Conservation (phyloP, 1,140 invertebrate species). For the Drosophila gunungcola region DNA sequence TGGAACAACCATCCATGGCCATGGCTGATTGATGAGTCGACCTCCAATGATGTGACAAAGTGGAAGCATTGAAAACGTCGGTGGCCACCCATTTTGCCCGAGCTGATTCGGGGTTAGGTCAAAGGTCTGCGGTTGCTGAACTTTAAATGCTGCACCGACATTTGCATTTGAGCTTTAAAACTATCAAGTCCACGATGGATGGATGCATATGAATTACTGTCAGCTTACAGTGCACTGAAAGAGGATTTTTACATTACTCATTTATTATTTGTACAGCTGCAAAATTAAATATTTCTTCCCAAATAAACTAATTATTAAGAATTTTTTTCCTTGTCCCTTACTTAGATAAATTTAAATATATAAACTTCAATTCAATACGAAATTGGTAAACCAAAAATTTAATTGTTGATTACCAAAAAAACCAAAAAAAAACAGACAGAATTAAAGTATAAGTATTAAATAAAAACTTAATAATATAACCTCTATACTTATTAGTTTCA, state of each 20-base stretch:
- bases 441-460: too few species aligned
- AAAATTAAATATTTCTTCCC: not conserved
- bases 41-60: slow-evolving; percentile 67
- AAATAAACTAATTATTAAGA: too few species aligned
- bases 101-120: slow-evolving; percentile 41
- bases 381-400: too few species aligned
- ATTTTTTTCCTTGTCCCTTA: too few species aligned
- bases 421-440: too few species aligned
- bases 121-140: slow-evolving; percentile 58
- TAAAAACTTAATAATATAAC: too few species aligned
- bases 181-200: slow-evolving; percentile 41
- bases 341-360: too few species aligned
- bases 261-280: not conserved
- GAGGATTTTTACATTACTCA: not conserved
- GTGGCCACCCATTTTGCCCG: slow-evolving; percentile 33
- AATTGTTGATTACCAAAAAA: too few species aligned
- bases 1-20: slow-evolving; percentile 6
- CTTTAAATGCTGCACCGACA: slow-evolving; percentile 56
- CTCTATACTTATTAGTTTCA: too few species aligned
- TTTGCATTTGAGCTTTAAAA: slow-evolving; percentile 59
- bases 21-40: slow-evolving; percentile 70
- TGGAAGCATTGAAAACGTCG: slow-evolving; percentile 62
- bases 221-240: slow-evolving; percentile 23
- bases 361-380: too few species aligned
- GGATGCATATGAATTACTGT: slow-evolving; percentile 48